Conservation (phyloP, 2,888 invertebrate species). For the Crossocerus cetratus region DNA sequence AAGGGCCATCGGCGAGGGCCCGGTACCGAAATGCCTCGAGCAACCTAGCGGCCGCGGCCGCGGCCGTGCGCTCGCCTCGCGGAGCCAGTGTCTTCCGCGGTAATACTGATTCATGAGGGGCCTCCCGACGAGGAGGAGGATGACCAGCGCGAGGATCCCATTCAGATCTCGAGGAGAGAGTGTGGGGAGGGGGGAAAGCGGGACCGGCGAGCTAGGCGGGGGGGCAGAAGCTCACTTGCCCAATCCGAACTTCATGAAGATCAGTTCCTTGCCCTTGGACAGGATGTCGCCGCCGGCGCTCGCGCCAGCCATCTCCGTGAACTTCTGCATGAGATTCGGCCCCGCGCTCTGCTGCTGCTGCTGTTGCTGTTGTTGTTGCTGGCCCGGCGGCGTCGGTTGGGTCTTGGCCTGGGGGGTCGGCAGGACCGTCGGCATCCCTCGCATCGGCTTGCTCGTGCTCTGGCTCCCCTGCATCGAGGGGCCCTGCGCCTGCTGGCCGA, state of each 20-base stretch:
- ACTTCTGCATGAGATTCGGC: constrained; percentile 92
- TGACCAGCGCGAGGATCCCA: constrained; percentile 4
- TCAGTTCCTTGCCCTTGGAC: constrained; percentile 95
- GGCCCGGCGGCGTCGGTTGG: constrained; percentile 48
- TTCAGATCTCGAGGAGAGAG: neutral
- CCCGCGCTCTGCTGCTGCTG: constrained; percentile 76
- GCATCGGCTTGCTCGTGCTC: constrained; percentile 68
- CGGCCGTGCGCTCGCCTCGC: constrained; percentile 27
- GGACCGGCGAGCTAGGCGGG: constrained; percentile 28
- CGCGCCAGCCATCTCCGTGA: constrained; percentile 88
- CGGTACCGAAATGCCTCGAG: constrained; percentile 31
- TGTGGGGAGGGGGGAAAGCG: constrained; percentile 18
- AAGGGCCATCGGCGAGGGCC: constrained; percentile 29
- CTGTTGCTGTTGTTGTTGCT: constrained; percentile 76
- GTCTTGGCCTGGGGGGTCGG: constrained; percentile 74
- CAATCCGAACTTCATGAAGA: constrained; percentile 95
- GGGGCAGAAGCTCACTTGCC: constrained; percentile 78
- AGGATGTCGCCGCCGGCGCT: constrained; percentile 93
- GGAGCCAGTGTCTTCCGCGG: constrained; percentile 17
- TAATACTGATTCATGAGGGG: constrained; percentile 38
- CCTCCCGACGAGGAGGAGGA: constrained; percentile 2
- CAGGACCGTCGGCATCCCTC: constrained; percentile 79
- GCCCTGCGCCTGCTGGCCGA: constrained; percentile 68
- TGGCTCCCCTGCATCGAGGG: constrained; percentile 67
- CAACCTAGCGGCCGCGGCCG: constrained; percentile 21